A percentile compares a stretch with the other conserved stretches of the same genome.
phyloP scores from a whole-genome alignment of 2,113 vertebrate species.

The Seriola quinqueradiata region DNA sequence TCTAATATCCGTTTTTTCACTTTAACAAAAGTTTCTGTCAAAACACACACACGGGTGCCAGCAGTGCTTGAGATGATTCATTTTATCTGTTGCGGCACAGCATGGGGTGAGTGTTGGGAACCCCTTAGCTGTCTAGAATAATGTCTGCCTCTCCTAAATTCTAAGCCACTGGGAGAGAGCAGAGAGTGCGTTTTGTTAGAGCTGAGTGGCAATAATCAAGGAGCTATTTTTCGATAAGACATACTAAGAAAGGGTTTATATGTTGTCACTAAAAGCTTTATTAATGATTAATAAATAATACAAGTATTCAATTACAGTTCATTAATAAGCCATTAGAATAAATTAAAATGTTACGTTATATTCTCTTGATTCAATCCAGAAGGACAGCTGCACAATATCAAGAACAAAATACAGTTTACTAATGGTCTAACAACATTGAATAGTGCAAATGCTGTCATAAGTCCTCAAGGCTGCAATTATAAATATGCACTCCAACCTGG shows the following conservation, averaged over 20 bases:
- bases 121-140: slow-evolving; percentile 69
- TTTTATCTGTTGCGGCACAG: slow-evolving; percentile 71
- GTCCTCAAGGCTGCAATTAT: neutral
- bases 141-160: slow-evolving; percentile 64
- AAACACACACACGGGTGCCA: slow-evolving; percentile 39
- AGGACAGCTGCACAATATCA: neutral
- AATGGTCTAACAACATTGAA: neutral
- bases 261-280: slow-evolving; percentile 22
- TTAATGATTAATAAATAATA: slow-evolving; percentile 41
- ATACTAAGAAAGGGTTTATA: slow-evolving; percentile 27
- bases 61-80: slow-evolving; percentile 59
- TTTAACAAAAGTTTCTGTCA: slow-evolving; percentile 64
- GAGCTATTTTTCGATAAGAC: slow-evolving; percentile 14
- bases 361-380: neutral
- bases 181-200: slow-evolving; percentile 47
- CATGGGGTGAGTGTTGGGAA: slow-evolving; percentile 62
- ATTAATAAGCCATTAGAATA: slow-evolving; percentile 4
- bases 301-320: slow-evolving; percentile 5
- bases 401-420: neutral
- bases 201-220: slow-evolving; percentile 40
- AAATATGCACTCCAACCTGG: neutral
- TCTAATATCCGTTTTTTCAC: slow-evolving; percentile 50
- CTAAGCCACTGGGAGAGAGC: slow-evolving; percentile 32
- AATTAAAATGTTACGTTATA: neutral
- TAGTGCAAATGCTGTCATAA: neutral